phyloP scores from a whole-genome alignment of 2,113 vertebrate species.

The Gambusia affinis region DNA sequence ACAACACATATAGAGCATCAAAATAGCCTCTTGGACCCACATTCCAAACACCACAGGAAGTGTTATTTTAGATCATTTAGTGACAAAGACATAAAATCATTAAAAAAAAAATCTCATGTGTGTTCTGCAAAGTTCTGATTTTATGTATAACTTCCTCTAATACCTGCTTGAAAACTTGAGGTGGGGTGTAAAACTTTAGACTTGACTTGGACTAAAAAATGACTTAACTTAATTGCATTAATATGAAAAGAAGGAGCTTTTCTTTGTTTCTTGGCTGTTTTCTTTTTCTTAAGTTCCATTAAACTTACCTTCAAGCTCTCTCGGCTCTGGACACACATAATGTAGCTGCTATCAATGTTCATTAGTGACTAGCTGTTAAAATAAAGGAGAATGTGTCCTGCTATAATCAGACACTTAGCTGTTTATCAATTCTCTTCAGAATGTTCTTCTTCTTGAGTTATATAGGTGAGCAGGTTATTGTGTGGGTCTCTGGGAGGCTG shows the following conservation, averaged over 20 bases:
- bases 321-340: slow-evolving; percentile 2
- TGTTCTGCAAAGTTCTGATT: too few relatives aligned
- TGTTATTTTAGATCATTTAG: too few relatives aligned
- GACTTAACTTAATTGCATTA: neutral
- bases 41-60: too few relatives aligned
- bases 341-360: slow-evolving; percentile 41
- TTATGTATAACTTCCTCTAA: too few relatives aligned
- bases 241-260: neutral
- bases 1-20: too few relatives aligned
- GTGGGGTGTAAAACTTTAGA: too few relatives aligned
- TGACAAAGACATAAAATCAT: too few relatives aligned
- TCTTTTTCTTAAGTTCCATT: slow-evolving; percentile 4
- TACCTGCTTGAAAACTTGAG: too few relatives aligned
- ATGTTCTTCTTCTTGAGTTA: slow-evolving; percentile 1
- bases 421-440: slow-evolving; percentile 13
- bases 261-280: neutral
- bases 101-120: too few relatives aligned
- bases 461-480: slow-evolving; percentile 31
- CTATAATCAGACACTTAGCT: neutral
- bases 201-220: too few relatives aligned
- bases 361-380: slow-evolving; percentile 25
- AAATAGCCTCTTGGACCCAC: too few relatives aligned
- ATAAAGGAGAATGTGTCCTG: slow-evolving; percentile 30
- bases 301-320: slow-evolving; percentile 36
- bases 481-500: slow-evolving; percentile 20